Conservation (phyloP, 2,797 vertebrate genomes). For the Staurois parvus region DNA sequence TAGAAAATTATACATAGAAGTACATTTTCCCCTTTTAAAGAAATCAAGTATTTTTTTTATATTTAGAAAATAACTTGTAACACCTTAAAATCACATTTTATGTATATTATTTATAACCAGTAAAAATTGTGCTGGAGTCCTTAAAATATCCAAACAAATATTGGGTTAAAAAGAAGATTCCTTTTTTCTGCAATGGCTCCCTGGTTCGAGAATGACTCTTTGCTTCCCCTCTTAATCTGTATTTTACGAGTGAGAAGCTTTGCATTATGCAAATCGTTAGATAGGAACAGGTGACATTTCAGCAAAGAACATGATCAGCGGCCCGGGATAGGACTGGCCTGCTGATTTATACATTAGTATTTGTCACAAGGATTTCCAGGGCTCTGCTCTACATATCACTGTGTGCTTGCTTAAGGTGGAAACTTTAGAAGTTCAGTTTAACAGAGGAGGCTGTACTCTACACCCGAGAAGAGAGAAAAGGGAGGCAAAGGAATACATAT, state of each 20-base stretch:
- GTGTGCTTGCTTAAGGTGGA: slow-evolving; percentile 87
- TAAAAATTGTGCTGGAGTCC: neutral
- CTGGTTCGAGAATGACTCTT: slow-evolving; percentile 92
- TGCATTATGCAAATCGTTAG: slow-evolving; percentile 99
- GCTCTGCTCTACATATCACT: slow-evolving; percentile 82
- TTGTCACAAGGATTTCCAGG: slow-evolving; percentile 88
- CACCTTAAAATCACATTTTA: neutral
- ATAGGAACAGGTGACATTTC: slow-evolving; percentile 99
- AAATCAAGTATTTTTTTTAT: neutral
- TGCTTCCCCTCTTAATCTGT: slow-evolving; percentile 97
- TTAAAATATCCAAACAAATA: slow-evolving; percentile 66
- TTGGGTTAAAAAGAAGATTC: slow-evolving; percentile 87
- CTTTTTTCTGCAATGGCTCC: slow-evolving; percentile 88
- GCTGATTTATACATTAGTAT: slow-evolving; percentile 99
- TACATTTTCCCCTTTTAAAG: too few species aligned
- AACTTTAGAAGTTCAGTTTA: slow-evolving; percentile 68
- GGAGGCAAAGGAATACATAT: neutral
- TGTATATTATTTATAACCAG: neutral
- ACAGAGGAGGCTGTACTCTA: neutral
- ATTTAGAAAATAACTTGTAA: neutral
- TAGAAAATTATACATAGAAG: neutral
- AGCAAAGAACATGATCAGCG: slow-evolving; percentile 91
- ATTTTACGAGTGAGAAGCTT: slow-evolving; percentile 99
- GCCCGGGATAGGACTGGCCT: slow-evolving; percentile 88
- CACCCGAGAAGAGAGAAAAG: neutral